phyloP scores from a whole-genome alignment of 2,888 invertebrate genomes.

The Anodontia alba region DNA sequence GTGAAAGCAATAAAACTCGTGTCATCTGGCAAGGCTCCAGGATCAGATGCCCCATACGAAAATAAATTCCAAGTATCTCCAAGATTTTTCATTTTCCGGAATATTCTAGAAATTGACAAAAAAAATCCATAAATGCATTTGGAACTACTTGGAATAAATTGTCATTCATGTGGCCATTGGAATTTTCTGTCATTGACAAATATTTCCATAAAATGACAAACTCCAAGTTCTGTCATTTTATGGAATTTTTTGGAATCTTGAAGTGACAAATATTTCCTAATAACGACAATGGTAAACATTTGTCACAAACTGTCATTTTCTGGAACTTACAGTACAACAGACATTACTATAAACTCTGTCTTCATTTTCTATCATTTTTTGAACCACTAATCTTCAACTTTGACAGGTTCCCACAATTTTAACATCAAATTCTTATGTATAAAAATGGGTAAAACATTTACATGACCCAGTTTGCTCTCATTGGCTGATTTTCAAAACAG shows the following conservation, averaged over 20 bases:
- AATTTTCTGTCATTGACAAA: slow-evolving; percentile 2
- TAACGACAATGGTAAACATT: not conserved
- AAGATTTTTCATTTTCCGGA: slow-evolving; percentile 6
- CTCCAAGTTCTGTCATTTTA: not conserved
- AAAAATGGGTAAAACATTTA: not conserved
- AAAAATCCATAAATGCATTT: not conserved
- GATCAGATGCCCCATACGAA: too few relatives aligned
- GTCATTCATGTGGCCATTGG: not conserved
- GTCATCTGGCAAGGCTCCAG: too few relatives aligned
- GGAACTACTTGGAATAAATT: not conserved
- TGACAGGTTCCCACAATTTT: not conserved
- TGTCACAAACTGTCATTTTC: not conserved
- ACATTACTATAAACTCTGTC: not conserved
- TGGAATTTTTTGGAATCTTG: not conserved
- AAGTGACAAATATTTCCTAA: not conserved
- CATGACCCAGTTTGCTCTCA: not conserved
- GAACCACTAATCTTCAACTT: not conserved
- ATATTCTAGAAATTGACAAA: not conserved
- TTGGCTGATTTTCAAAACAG: not conserved
- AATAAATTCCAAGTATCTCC: not conserved
- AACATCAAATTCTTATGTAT: too few relatives aligned
- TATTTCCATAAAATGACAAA: not conserved
- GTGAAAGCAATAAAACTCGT: too few relatives aligned
- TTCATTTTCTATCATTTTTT: not conserved
- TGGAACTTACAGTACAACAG: not conserved